Conservation (phyloP, 1,140 invertebrate species). For the Wiebesia pumilae region DNA sequence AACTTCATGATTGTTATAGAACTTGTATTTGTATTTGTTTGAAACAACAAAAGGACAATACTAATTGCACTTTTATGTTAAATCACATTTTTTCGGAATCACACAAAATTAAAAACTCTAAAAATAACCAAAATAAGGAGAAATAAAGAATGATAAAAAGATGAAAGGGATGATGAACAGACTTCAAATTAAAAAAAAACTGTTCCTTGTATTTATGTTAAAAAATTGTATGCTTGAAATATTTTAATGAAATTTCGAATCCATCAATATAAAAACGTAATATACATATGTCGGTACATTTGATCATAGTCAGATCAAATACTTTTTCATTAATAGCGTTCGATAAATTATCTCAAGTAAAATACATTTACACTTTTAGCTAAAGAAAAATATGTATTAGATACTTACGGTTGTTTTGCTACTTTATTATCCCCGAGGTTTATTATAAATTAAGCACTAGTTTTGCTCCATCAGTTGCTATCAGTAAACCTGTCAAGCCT, state of each 20-base stretch:
- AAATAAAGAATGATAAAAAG: not conserved
- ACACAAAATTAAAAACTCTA: not conserved
- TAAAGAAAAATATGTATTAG: not conserved
- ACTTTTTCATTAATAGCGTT: not conserved
- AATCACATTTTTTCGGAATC: not conserved
- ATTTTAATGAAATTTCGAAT: not conserved
- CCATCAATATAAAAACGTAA: not conserved
- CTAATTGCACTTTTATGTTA: not conserved
- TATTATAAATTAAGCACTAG: not conserved
- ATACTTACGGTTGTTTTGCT: not conserved
- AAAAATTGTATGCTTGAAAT: too few species aligned
- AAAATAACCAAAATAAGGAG: not conserved
- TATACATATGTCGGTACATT: not conserved
- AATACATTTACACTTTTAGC: not conserved
- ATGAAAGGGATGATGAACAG: too few species aligned
- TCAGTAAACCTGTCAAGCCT: not conserved
- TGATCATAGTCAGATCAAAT: too few species aligned
- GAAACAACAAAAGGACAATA: not conserved
- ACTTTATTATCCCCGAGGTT: not conserved
- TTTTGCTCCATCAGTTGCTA: not conserved
- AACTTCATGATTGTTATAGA: not conserved
- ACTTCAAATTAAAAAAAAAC: too few species aligned
- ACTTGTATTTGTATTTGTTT: not conserved
- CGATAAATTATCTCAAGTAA: not conserved
- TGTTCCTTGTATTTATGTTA: too few species aligned